Percentiles rank a stretch among this genome's conserved stretches.
These are phyloP conservation scores for Plecotus auritus DNA, from an alignment of 2,113 vertebrate genomes.

Conservation along the genomic window DNA sequence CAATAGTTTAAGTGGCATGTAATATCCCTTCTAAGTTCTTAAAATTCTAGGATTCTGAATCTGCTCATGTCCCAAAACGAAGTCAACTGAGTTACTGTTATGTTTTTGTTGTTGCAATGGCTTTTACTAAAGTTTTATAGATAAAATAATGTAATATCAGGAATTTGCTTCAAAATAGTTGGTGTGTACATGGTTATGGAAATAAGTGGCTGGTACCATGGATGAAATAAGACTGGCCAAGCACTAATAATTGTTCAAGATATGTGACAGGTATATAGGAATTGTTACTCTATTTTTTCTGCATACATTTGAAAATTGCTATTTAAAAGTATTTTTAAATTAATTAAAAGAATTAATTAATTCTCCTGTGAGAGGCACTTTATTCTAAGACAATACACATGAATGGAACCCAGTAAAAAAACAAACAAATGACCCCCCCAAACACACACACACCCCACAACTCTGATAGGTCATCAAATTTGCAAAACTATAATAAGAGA, in stretches of 20 bases:
- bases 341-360: background rate
- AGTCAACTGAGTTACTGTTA: background rate
- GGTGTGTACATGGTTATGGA: background rate
- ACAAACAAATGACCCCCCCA: background rate
- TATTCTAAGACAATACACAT: background rate
- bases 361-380: background rate
- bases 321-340: background rate
- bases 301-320: background rate
- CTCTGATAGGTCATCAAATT: background rate
- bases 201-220: background rate
- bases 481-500: background rate
- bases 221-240: background rate
- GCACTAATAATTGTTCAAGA: background rate
- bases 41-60: background rate
- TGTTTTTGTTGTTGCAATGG: background rate
- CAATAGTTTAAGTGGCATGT: background rate
- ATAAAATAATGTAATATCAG: background rate
- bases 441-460: background rate
- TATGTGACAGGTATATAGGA: background rate
- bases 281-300: background rate
- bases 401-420: background rate
- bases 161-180: constrained; percentile 7
- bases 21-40: background rate
- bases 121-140: background rate
- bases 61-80: background rate